Evolutionary conservation across 2,888 invertebrate genomes (phyloP).

Genomic region (Pyrgus malvae): DNA sequence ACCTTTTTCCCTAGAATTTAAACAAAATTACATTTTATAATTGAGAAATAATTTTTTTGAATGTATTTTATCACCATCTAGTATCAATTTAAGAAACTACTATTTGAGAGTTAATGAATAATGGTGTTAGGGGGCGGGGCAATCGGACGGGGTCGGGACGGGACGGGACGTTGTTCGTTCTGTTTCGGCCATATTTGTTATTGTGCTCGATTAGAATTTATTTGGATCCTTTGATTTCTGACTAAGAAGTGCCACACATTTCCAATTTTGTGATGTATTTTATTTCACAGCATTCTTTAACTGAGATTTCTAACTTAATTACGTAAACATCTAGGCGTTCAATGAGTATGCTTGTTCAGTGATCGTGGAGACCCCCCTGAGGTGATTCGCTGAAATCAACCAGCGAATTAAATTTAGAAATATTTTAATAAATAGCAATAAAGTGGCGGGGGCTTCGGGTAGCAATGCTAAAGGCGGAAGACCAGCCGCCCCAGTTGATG

Average conservation of each 20-base stretch:
- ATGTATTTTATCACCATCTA: conserved; percentile 5
- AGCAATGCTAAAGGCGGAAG: conserved; percentile 76
- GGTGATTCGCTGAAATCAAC: conserved; percentile 68
- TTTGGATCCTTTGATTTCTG: conserved; percentile 79
- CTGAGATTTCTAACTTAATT: conserved; percentile 50
- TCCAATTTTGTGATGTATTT: conserved; percentile 71
- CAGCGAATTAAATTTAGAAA: conserved; percentile 64
- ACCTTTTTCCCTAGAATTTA: too few relatives aligned
- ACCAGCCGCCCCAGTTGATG: conserved; percentile 74
- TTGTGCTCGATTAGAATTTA: conserved; percentile 85
- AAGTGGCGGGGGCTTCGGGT: conserved; percentile 84
- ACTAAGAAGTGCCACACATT: conserved; percentile 49
- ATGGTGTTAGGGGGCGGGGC: conserved; percentile 27
- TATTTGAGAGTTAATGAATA: conserved; percentile 16
- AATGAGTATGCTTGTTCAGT: conserved; percentile 67
- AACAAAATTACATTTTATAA: too few relatives aligned
- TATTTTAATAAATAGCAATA: conserved; percentile 62
- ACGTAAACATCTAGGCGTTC: conserved; percentile 50
- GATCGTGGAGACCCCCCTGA: conserved; percentile 65
- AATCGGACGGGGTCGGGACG: conserved; percentile 36
- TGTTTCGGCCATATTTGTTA: conserved; percentile 90
- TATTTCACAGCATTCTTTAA: conserved; percentile 53
- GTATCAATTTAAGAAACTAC: conserved; percentile 9
- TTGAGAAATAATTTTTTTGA: not conserved
- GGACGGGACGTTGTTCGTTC: too few relatives aligned